Evolutionary conservation across 2,797 vertebrate genomes (phyloP).

Genomic region (Aselliscus stoliczkanus): DNA sequence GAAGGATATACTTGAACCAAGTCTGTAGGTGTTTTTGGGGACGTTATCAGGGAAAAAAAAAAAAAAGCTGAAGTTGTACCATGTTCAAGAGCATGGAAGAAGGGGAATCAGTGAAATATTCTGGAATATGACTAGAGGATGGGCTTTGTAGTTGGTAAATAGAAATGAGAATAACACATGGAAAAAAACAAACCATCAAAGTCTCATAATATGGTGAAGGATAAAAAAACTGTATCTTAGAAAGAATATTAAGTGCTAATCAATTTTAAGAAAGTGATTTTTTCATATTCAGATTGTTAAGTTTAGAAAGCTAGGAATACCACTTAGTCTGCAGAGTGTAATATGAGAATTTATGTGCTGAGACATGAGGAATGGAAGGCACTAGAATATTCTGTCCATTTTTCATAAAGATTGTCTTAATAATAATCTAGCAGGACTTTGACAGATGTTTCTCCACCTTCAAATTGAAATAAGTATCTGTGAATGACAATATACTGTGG

Average conservation of each 20-base stretch:
- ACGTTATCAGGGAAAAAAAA: background rate
- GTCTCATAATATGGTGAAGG: background rate
- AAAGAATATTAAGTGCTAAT: background rate
- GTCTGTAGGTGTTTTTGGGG: background rate
- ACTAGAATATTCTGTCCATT: background rate
- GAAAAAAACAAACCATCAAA: background rate
- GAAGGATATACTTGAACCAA: background rate
- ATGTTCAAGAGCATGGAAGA: background rate
- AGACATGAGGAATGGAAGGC: background rate
- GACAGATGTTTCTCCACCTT: background rate
- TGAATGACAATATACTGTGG: background rate
- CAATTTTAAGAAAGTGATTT: background rate
- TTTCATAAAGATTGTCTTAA: background rate
- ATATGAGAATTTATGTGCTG: background rate
- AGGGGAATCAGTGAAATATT: background rate
- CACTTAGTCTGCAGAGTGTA: background rate
- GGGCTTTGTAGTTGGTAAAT: background rate
- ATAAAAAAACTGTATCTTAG: background rate
- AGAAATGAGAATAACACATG: background rate
- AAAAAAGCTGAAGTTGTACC: background rate
- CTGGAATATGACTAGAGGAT: background rate
- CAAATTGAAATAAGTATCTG: background rate
- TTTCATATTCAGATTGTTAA: background rate
- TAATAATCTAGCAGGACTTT: background rate
- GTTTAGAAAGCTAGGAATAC: background rate